A percentile compares a stretch with the other conserved stretches of the same genome.
phyloP scores from a whole-genome alignment of 1,140 invertebrate species.

The Chionoecetes opilio region DNA sequence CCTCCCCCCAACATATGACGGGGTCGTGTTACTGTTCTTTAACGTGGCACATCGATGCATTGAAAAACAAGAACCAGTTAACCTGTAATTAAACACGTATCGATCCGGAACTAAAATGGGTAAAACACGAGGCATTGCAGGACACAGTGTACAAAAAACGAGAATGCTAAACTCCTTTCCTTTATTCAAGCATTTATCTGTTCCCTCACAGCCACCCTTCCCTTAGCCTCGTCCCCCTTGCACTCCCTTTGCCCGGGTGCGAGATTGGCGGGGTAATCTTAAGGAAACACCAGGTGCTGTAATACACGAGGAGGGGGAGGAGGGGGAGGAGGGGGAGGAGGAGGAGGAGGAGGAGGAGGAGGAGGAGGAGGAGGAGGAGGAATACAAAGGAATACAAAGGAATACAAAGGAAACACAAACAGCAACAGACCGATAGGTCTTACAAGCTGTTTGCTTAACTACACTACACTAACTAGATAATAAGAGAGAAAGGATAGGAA shows the following conservation, averaged over 20 bases:
- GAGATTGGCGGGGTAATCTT: conserved; percentile 7
- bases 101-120: conserved; percentile 33
- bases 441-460: too few relatives aligned
- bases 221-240: not conserved
- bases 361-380: conserved; percentile 12
- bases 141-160: not conserved
- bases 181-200: conserved; percentile 1
- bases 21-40: not conserved
- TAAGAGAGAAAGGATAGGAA: too few relatives aligned
- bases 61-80: not conserved
- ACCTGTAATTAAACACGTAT: not conserved
- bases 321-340: conserved; percentile 43
- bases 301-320: not conserved
- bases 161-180: not conserved
- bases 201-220: not conserved
- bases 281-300: not conserved
- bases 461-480: too few relatives aligned
- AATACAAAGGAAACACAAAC: too few relatives aligned
- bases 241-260: not conserved
- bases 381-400: too few relatives aligned
- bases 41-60: not conserved
- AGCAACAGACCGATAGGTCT: too few relatives aligned
- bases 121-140: not conserved
- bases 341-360: conserved; percentile 49
- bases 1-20: not conserved